Percentiles rank a stretch among this genome's conserved stretches.
These are phyloP conservation scores for Acomys russatus DNA, from an alignment of 2,797 vertebrate species.

Conservation along the genomic window DNA sequence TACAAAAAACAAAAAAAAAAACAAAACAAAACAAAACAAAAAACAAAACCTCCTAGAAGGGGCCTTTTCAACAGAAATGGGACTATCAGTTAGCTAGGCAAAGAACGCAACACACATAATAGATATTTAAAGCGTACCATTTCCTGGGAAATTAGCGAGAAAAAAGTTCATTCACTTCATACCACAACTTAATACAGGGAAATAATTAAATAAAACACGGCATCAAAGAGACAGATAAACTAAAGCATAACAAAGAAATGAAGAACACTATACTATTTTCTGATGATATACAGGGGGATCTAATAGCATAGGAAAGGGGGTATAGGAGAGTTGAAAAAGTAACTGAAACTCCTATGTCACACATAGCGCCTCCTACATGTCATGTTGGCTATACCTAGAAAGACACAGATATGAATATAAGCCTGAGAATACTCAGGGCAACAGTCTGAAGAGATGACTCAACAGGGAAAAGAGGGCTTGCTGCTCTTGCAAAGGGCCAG, in stretches of 20 bases:
- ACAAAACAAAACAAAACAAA: too few species aligned
- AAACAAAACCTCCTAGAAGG: neutral
- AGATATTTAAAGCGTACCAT: neutral
- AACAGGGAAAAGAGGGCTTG: neutral
- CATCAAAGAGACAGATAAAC: neutral
- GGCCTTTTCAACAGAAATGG: neutral
- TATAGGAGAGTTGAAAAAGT: neutral
- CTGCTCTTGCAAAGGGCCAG: neutral
- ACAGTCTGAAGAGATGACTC: neutral
- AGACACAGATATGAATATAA: neutral
- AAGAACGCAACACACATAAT: neutral
- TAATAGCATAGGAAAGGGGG: neutral
- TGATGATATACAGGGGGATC: neutral
- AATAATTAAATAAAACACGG: neutral
- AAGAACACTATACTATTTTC: neutral
- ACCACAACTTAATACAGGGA: neutral
- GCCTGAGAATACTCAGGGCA: neutral
- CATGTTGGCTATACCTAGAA: neutral
- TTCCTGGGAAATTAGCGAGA: neutral
- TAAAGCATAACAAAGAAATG: neutral
- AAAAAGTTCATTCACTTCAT: slow-evolving; percentile 6
- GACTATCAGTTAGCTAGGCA: neutral
- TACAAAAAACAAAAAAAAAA: neutral
- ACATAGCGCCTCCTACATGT: neutral
- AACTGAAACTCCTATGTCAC: neutral